Evolutionary conservation across 2,888 invertebrate species (phyloP).

Genomic region (Synergus itoensis): DNA sequence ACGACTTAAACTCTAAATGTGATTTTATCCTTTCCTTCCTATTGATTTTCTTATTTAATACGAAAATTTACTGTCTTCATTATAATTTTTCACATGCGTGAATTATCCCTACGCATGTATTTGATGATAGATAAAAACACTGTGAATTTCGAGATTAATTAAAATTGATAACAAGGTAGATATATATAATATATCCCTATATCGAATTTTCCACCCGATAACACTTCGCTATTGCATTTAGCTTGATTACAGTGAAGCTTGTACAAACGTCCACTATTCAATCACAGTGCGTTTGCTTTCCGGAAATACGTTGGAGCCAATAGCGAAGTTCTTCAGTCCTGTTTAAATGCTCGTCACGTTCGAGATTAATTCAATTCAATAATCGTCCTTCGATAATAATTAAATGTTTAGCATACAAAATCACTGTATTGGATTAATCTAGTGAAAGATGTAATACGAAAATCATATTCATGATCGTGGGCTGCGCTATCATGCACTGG

Average conservation of each 20-base stretch:
- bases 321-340: constrained; percentile 4
- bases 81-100: not conserved
- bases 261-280: constrained; percentile 5
- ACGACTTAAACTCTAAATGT: not conserved
- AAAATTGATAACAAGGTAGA: constrained; percentile 29
- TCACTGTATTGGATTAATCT: not conserved
- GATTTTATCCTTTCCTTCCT: not conserved
- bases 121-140: not conserved
- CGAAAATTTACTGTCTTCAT: not conserved
- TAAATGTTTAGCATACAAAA: not conserved
- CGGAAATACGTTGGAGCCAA: not conserved
- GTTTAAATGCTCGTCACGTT: constrained; percentile 33
- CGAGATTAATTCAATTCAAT: not conserved
- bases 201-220: constrained; percentile 8
- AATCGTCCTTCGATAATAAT: not conserved
- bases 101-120: constrained; percentile 13
- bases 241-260: not conserved
- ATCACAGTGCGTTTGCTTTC: constrained; percentile 26
- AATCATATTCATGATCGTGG: not conserved
- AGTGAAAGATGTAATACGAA: not conserved
- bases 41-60: no score
- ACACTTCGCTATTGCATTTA: constrained; percentile 4
- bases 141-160: constrained; percentile 15
- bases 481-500: no score
- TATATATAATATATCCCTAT: not conserved